A percentile compares a stretch with the other conserved stretches of the same genome.
Evolutionary conservation across 2,113 vertebrate species (phyloP).

Genomic region (Mus spicilegus): DNA sequence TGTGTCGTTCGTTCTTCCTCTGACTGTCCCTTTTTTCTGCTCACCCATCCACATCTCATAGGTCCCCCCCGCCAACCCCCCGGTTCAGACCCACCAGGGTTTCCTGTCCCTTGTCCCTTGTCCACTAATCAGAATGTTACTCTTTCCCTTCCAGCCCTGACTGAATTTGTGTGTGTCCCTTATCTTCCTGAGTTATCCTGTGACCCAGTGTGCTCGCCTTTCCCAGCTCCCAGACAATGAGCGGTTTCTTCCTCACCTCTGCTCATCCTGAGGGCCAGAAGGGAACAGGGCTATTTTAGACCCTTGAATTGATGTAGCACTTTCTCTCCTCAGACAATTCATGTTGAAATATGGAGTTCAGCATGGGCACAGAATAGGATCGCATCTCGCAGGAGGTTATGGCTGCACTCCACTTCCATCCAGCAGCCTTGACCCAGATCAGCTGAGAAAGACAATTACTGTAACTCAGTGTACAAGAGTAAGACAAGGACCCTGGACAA

Average conservation of each 20-base stretch:
- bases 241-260: background rate
- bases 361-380: background rate
- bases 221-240: background rate
- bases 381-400: background rate
- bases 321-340: conserved; percentile 31
- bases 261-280: background rate
- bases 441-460: background rate
- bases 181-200: background rate
- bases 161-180: background rate
- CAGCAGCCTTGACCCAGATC: background rate
- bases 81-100: background rate
- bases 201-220: background rate
- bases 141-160: background rate
- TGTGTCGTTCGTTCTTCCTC: background rate
- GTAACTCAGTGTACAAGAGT: background rate
- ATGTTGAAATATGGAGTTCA: background rate
- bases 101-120: background rate
- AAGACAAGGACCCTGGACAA: background rate
- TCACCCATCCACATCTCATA: background rate
- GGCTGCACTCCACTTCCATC: background rate
- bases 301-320: background rate
- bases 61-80: background rate
- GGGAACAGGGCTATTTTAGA: background rate
- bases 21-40: background rate
- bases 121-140: background rate